Evolutionary conservation across 2,113 vertebrate genomes (phyloP).

Genomic region (Edolisoma coerulescens): DNA sequence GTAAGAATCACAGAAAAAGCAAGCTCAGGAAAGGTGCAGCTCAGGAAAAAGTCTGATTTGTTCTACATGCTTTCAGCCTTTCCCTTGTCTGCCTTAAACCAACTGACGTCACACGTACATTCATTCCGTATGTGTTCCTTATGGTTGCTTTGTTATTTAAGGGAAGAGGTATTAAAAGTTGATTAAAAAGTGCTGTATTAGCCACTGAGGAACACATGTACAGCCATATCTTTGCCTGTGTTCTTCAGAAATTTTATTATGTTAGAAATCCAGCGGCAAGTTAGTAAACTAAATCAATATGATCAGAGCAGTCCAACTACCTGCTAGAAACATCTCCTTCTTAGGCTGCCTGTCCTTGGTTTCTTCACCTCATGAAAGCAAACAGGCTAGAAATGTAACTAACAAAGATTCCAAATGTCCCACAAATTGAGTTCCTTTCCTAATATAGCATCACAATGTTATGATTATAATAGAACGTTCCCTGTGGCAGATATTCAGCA

Average conservation of each 20-base stretch:
- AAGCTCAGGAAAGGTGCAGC: neutral
- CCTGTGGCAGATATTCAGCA: neutral
- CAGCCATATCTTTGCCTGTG: neutral
- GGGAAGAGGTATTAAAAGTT: neutral
- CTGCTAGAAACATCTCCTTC: neutral
- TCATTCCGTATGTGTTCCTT: neutral
- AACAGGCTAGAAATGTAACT: neutral
- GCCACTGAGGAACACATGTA: neutral
- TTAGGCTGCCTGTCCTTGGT: neutral
- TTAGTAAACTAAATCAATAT: neutral
- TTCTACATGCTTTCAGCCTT: neutral
- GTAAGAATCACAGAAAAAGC: neutral
- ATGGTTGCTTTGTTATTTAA: neutral
- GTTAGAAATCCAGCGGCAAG: neutral
- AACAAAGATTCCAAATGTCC: neutral
- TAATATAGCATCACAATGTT: slow-evolving; percentile 6
- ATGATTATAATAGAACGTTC: neutral
- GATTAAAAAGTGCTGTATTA: neutral
- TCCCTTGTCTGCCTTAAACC: neutral
- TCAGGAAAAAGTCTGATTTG: neutral
- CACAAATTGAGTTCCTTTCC: slow-evolving; percentile 21
- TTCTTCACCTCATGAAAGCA: neutral
- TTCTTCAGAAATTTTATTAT: neutral
- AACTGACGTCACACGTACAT: neutral
- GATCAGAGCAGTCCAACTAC: neutral